Conservation (phyloP, 1,140 invertebrate species). For the Drosophila virilis region DNA sequence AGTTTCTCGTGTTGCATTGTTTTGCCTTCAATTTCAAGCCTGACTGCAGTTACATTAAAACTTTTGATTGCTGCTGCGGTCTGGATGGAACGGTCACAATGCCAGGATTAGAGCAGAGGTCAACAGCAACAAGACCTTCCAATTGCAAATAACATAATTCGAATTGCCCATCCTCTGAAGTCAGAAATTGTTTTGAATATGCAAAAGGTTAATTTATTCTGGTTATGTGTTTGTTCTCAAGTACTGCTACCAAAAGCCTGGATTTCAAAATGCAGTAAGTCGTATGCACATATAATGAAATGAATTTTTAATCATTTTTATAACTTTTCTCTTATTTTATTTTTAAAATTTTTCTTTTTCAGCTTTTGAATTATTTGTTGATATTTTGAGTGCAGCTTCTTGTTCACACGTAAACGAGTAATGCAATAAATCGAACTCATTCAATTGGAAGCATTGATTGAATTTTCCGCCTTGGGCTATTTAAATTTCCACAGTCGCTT, state of each 20-base stretch:
- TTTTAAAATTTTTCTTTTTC: too few species aligned
- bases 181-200: neutral
- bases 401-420: neutral
- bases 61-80: slow-evolving; percentile 72
- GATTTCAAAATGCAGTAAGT: too few species aligned
- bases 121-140: slow-evolving; percentile 1
- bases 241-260: too few species aligned
- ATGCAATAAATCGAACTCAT: slow-evolving; percentile 4
- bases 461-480: slow-evolving; percentile 13
- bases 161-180: neutral
- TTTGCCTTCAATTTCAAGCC: slow-evolving; percentile 60
- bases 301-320: too few species aligned
- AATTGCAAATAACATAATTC: slow-evolving; percentile 3
- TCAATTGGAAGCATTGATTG: slow-evolving; percentile 18
- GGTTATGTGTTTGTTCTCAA: neutral
- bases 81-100: slow-evolving; percentile 24
- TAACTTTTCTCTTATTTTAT: too few species aligned
- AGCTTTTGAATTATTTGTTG: too few species aligned
- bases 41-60: slow-evolving; percentile 72
- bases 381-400: too few species aligned
- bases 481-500: slow-evolving; percentile 27
- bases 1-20: slow-evolving; percentile 42
- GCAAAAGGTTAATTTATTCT: neutral
- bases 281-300: too few species aligned
- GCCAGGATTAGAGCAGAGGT: slow-evolving; percentile 34